Evolutionary conservation across 2,113 vertebrate species (phyloP).

Genomic region (Noctilio leporinus): DNA sequence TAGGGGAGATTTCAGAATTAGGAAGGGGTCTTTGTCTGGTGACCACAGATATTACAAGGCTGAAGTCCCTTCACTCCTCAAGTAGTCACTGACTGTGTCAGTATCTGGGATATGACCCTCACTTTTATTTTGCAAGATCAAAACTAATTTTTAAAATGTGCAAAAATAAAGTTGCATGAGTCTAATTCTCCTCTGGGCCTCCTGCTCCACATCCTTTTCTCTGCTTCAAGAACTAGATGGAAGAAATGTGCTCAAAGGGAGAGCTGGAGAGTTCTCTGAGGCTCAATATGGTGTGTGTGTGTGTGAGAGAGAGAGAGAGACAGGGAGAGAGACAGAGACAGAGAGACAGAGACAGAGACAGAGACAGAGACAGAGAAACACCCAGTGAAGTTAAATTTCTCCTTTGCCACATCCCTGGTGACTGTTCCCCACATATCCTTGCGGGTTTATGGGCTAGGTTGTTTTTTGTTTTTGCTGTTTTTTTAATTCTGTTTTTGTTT

Average conservation of each 20-base stretch:
- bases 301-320: not conserved
- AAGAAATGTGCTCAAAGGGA: constrained; percentile 12
- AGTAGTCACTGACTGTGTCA: not conserved
- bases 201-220: not conserved
- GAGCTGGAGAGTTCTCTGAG: not conserved
- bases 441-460: not conserved
- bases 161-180: not conserved
- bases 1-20: not conserved
- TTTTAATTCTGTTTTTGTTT: not conserved
- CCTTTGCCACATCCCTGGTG: not conserved
- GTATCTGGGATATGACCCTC: not conserved
- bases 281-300: not conserved
- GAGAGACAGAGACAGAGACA: not conserved
- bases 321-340: not conserved
- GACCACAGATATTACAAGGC: not conserved
- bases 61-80: not conserved
- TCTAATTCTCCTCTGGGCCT: not conserved
- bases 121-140: constrained; percentile 17
- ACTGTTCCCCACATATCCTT: not conserved
- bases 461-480: not conserved
- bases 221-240: not conserved
- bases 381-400: not conserved
- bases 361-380: not conserved
- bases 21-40: not conserved
- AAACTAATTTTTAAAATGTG: constrained; percentile 26